A percentile compares a stretch with the other conserved stretches of the same genome.
Conservation (phyloP, 2,113 vertebrate species). For the Xiphophorus maculatus region DNA sequence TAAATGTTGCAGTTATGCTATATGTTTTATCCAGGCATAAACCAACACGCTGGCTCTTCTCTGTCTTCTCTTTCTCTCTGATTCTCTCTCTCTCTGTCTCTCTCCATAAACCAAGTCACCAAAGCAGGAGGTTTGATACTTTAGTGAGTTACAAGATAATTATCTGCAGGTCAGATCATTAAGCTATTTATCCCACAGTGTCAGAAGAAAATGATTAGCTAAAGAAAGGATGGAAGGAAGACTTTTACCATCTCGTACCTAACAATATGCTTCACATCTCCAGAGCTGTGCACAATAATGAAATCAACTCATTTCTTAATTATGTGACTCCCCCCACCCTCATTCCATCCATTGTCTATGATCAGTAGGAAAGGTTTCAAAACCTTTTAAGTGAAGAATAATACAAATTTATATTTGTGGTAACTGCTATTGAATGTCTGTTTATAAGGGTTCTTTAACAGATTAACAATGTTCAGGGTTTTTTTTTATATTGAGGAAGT, state of each 20-base stretch:
- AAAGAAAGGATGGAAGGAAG: slow-evolving; percentile 2
- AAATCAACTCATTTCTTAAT: slow-evolving; percentile 36
- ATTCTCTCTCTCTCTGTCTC: not conserved
- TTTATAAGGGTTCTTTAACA: not conserved
- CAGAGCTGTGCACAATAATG: slow-evolving; percentile 18
- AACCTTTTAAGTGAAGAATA: not conserved
- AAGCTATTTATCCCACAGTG: slow-evolving; percentile 36
- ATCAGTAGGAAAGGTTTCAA: slow-evolving; percentile 37
- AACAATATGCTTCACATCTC: slow-evolving; percentile 5
- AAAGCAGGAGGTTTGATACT: slow-evolving; percentile 26
- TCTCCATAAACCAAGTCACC: not conserved
- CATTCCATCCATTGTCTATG: not conserved
- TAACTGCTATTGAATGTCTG: not conserved
- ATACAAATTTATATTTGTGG: not conserved
- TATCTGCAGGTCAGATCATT: slow-evolving; percentile 48
- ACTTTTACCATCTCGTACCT: slow-evolving; percentile 9
- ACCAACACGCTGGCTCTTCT: not conserved
- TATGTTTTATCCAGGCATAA: not conserved
- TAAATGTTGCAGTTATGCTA: not conserved
- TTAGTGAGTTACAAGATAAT: slow-evolving; percentile 41
- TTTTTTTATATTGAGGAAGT: not conserved
- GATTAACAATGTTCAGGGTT: not conserved
- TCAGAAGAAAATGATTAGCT: slow-evolving; percentile 28
- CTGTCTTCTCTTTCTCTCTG: too few species aligned
- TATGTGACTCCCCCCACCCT: slow-evolving; percentile 4